These are phyloP conservation scores for Thelaira solivaga DNA, from an alignment of 2,888 invertebrate genomes.

Conservation along the genomic window DNA sequence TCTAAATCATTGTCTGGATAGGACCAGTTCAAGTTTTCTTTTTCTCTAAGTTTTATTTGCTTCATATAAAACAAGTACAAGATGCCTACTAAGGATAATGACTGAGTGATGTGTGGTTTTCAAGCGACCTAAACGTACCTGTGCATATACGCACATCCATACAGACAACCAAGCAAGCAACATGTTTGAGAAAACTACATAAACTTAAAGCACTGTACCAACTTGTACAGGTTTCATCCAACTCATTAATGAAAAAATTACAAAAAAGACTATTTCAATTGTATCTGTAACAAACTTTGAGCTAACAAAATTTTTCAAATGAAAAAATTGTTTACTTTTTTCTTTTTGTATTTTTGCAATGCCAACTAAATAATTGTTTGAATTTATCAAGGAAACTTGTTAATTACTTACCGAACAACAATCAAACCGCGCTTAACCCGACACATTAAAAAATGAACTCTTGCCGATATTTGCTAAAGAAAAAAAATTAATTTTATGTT, in stretches of 20 bases:
- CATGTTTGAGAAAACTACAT: not conserved
- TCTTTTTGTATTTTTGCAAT: too few relatives aligned
- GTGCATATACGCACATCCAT: too few relatives aligned
- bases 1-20: constrained; percentile 41
- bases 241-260: not conserved
- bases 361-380: too few relatives aligned
- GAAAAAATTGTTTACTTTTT: too few relatives aligned
- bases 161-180: constrained; percentile 11
- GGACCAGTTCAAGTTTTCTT: constrained; percentile 42
- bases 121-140: constrained; percentile 37
- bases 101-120: constrained; percentile 30
- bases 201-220: not conserved
- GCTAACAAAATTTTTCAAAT: too few relatives aligned
- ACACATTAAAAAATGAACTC: constrained; percentile 6
- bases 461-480: not conserved
- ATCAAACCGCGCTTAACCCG: not conserved
- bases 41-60: constrained; percentile 23
- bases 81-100: constrained; percentile 50
- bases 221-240: not conserved
- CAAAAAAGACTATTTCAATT: not conserved
- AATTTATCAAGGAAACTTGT: not conserved
- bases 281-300: too few relatives aligned
- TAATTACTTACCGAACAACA: not conserved
- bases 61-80: constrained; percentile 36
- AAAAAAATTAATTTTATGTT: not conserved